Percentiles rank a stretch among this genome's conserved stretches.
phyloP scores from a whole-genome alignment of 2,888 invertebrate genomes.

The Alviniconcha strummeri region DNA sequence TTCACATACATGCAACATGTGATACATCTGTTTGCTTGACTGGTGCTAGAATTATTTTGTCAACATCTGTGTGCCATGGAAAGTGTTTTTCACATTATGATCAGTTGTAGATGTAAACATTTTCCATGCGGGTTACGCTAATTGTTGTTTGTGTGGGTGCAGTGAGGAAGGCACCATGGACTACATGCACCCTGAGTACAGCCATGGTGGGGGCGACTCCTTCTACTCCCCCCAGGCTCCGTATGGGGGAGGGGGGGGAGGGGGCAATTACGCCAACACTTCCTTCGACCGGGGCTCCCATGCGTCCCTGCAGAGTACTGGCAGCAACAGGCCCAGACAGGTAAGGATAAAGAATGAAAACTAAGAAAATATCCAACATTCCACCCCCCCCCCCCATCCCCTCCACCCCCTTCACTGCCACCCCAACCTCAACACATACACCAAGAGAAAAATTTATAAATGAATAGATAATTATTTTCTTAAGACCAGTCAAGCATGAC shows the following conservation, averaged over 20 bases:
- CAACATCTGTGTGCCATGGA: neutral
- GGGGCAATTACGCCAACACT: conserved; percentile 33
- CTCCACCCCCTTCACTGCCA: too few species aligned
- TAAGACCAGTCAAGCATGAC: too few species aligned
- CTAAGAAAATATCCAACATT: too few species aligned
- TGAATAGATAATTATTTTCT: too few species aligned
- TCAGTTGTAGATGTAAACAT: too few species aligned
- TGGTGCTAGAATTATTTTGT: too few species aligned
- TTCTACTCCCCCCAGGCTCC: conserved; percentile 32
- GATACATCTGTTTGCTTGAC: too few species aligned
- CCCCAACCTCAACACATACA: too few species aligned
- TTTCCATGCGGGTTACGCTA: too few species aligned
- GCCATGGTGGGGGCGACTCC: conserved; percentile 39
- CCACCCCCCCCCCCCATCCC: too few species aligned
- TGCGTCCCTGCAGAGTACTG: conserved; percentile 56
- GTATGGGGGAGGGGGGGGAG: conserved; percentile 35
- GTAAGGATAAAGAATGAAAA: neutral
- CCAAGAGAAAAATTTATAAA: too few species aligned
- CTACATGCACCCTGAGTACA: conserved; percentile 60
- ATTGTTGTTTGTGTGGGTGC: neutral
- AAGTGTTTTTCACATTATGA: conserved; percentile 15
- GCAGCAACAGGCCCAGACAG: conserved; percentile 46
- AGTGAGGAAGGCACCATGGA: conserved; percentile 60
- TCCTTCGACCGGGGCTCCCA: conserved; percentile 53
- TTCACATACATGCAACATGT: too few species aligned